A percentile compares a stretch with the other conserved stretches of the same genome.
Evolutionary conservation across 2,888 invertebrate species (phyloP).

Genomic region (Leucophora obtusa): DNA sequence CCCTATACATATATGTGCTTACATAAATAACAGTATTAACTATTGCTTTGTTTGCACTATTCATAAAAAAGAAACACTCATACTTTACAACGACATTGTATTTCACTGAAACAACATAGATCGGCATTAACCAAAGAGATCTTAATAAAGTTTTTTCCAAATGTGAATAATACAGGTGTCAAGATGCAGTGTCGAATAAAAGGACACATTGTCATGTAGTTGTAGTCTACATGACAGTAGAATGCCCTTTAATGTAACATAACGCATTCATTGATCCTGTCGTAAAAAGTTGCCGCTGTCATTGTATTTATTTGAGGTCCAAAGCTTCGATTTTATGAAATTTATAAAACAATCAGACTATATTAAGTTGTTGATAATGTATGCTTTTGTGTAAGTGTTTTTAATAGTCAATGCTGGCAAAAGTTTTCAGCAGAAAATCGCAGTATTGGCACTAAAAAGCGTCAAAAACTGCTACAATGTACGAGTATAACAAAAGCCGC

Average conservation of each 20-base stretch:
- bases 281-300: constrained; percentile 38
- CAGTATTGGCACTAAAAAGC: too few species aligned
- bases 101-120: neutral
- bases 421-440: too few species aligned
- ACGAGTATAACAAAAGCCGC: too few species aligned
- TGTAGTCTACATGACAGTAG: constrained; percentile 70
- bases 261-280: constrained; percentile 50
- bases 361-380: neutral
- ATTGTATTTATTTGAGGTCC: constrained; percentile 8
- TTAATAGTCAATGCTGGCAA: too few species aligned
- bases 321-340: neutral
- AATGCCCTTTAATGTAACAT: constrained; percentile 76
- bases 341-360: neutral
- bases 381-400: neutral
- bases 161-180: constrained; percentile 46
- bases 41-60: too few species aligned
- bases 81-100: neutral
- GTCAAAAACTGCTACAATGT: too few species aligned
- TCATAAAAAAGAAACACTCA: too few species aligned
- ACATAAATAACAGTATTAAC: too few species aligned
- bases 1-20: too few species aligned
- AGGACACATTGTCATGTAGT: constrained; percentile 41
- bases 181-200: constrained; percentile 34
- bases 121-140: constrained; percentile 43
- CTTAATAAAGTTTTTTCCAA: constrained; percentile 35